Evolutionary conservation across 2,888 invertebrate species (phyloP).

Genomic region (Erebia epiphron): DNA sequence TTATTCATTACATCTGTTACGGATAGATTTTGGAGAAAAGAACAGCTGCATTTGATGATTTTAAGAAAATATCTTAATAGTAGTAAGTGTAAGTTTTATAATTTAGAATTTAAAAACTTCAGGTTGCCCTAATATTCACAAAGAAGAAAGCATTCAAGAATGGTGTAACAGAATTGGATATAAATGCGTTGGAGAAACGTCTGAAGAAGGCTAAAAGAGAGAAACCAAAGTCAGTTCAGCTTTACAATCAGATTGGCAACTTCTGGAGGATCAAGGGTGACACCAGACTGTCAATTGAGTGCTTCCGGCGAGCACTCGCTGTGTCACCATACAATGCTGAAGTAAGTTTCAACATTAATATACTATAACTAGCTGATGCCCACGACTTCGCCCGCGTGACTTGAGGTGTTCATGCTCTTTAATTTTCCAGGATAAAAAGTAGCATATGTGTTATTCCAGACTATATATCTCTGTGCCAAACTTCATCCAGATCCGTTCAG

Average conservation of each 20-base stretch:
- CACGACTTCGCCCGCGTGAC: no score
- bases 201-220: slow-evolving; percentile 91
- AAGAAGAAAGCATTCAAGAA: slow-evolving; percentile 85
- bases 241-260: slow-evolving; percentile 96
- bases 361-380: no score
- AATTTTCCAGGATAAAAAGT: no score
- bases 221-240: slow-evolving; percentile 92
- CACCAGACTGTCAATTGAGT: slow-evolving; percentile 93
- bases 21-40: no score
- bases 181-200: slow-evolving; percentile 88
- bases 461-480: no score
- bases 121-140: slow-evolving; percentile 89
- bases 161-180: slow-evolving; percentile 87
- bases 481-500: no score
- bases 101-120: slow-evolving; percentile 39
- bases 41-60: no score
- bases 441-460: no score
- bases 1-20: no score
- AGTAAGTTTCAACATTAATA: slow-evolving; percentile 58
- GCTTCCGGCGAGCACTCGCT: slow-evolving; percentile 92
- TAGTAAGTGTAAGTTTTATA: not conserved
- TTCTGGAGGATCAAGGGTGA: slow-evolving; percentile 96
- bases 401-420: no score
- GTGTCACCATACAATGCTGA: slow-evolving; percentile 94
- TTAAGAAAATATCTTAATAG: no score